These are phyloP conservation scores for Seison nebaliae DNA, from an alignment of 1,140 invertebrate genomes.

Conservation along the genomic window DNA sequence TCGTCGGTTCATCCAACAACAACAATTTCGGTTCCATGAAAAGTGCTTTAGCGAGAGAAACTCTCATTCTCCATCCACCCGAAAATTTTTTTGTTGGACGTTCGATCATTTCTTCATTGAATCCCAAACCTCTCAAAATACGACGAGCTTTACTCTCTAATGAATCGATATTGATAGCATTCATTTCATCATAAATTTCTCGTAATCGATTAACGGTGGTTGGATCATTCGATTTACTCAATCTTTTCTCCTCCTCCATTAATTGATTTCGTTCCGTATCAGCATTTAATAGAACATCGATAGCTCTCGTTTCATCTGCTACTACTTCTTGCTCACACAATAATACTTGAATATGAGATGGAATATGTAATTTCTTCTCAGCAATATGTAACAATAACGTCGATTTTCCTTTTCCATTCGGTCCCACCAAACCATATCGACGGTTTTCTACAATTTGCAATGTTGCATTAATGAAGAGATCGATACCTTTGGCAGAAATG, in stretches of 20 bases:
- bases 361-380: slow-evolving; percentile 58
- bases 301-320: slow-evolving; percentile 62
- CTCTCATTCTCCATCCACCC: slow-evolving; percentile 92
- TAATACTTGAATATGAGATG: slow-evolving; percentile 78
- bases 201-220: slow-evolving; percentile 48
- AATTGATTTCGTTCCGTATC: slow-evolving; percentile 59
- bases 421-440: slow-evolving; percentile 84
- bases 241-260: slow-evolving; percentile 46
- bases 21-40: slow-evolving; percentile 68
- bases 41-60: slow-evolving; percentile 51
- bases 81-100: slow-evolving; percentile 77
- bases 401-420: slow-evolving; percentile 91
- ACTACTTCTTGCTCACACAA: slow-evolving; percentile 95
- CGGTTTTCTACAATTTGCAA: slow-evolving; percentile 69
- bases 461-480: slow-evolving; percentile 83
- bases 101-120: slow-evolving; percentile 70
- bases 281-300: slow-evolving; percentile 65
- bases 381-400: slow-evolving; percentile 75
- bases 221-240: slow-evolving; percentile 36
- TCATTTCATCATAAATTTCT: slow-evolving; percentile 69
- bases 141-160: slow-evolving; percentile 73
- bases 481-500: slow-evolving; percentile 82
- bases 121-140: slow-evolving; percentile 84
- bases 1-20: slow-evolving; percentile 72
- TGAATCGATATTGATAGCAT: slow-evolving; percentile 78